Evolutionary conservation across 2,888 invertebrate species (phyloP).

Genomic region (Timandra comae): DNA sequence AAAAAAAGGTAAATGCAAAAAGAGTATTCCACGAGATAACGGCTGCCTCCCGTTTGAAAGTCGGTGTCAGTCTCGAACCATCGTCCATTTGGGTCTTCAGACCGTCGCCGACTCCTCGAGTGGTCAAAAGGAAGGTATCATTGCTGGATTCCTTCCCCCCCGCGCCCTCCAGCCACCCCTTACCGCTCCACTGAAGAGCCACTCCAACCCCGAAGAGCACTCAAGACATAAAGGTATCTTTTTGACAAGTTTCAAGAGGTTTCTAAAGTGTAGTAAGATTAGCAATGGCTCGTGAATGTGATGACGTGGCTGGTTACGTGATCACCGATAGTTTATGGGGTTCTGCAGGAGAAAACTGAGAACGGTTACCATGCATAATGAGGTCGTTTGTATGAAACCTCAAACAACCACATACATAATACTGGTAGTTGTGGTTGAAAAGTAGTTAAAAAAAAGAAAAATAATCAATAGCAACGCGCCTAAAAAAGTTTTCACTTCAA

Average conservation of each 20-base stretch:
- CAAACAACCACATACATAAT: too few species aligned
- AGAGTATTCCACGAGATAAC: too few species aligned
- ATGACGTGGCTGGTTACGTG: too few species aligned
- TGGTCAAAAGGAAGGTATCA: slow-evolving; percentile 51
- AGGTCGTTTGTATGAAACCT: too few species aligned
- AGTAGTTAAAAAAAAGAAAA: too few species aligned
- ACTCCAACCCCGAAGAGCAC: slow-evolving; percentile 25
- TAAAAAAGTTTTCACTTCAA: too few species aligned
- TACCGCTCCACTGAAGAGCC: slow-evolving; percentile 34
- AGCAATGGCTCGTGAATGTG: slow-evolving; percentile 13
- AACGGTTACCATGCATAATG: too few species aligned
- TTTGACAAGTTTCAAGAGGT: slow-evolving; percentile 41
- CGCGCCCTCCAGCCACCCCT: slow-evolving; percentile 19
- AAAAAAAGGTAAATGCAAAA: too few species aligned
- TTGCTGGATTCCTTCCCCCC: slow-evolving; percentile 30
- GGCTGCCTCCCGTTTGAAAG: slow-evolving; percentile 40
- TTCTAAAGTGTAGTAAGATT: slow-evolving; percentile 34
- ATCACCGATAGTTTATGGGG: neutral
- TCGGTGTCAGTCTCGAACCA: slow-evolving; percentile 70
- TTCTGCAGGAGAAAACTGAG: neutral
- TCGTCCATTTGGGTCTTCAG: slow-evolving; percentile 33
- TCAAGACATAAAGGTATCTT: slow-evolving; percentile 53
- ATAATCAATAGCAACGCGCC: too few species aligned
- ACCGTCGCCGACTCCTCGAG: slow-evolving; percentile 67
- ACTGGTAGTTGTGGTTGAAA: too few species aligned